Evolutionary conservation across 37 sponge, comb jelly and placozoan genomes (phyloP).

Genomic region (Bolinopsis microptera): DNA sequence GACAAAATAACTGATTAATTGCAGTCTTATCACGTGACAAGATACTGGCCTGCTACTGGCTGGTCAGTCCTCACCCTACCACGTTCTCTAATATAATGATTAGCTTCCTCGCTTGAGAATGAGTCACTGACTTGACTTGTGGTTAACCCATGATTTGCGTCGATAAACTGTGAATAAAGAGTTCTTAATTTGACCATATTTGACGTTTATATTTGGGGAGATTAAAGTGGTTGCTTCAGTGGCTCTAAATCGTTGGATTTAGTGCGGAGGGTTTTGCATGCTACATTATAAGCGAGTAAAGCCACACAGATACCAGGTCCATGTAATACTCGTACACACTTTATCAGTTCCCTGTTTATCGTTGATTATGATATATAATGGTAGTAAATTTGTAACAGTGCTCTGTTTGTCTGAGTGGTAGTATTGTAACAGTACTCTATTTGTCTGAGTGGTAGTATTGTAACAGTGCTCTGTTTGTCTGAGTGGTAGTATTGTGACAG

Average conservation of each 20-base stretch:
- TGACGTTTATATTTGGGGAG: neutral
- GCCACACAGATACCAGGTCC: slow-evolving; percentile 12
- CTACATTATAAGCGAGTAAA: slow-evolving; percentile 17
- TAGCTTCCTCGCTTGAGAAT: too few relatives aligned
- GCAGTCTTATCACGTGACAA: neutral
- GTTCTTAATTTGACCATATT: neutral
- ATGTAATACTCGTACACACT: neutral
- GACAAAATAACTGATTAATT: neutral
- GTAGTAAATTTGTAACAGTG: too few relatives aligned
- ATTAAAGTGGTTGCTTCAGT: neutral
- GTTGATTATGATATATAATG: too few relatives aligned
- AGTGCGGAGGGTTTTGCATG: neutral
- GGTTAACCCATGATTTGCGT: neutral
- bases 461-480: too few relatives aligned
- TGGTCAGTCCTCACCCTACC: neutral
- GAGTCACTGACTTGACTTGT: neutral
- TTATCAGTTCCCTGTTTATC: too few relatives aligned
- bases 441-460: too few relatives aligned
- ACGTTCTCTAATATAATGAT: neutral
- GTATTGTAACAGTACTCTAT: too few relatives aligned
- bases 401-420: too few relatives aligned
- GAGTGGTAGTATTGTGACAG: too few relatives aligned
- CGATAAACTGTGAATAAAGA: neutral
- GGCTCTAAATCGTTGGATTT: neutral
- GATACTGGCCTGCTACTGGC: neutral